Conservation (phyloP, 2,797 vertebrate species). For the Chrosomus eos region DNA sequence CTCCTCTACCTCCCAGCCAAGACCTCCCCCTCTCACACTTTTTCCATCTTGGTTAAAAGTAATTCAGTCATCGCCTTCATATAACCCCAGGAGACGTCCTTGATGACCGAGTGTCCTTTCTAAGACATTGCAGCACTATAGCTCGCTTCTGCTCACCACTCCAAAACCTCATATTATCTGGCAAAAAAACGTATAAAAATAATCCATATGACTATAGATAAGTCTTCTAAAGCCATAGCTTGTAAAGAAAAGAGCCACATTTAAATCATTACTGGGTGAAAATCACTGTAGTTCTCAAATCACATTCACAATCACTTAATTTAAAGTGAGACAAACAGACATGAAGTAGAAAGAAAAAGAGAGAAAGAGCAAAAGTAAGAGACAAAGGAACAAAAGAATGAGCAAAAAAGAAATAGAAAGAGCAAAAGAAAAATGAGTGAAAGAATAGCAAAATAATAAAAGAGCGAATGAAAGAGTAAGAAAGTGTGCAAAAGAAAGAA, state of each 20-base stretch:
- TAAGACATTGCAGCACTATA: neutral
- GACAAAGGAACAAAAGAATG: neutral
- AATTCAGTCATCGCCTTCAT: neutral
- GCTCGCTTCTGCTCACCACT: neutral
- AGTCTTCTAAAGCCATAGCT: too few relatives aligned
- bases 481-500: too few relatives aligned
- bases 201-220: neutral
- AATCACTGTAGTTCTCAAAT: neutral
- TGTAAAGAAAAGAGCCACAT: too few relatives aligned
- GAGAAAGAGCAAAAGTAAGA: neutral
- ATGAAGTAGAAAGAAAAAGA: neutral
- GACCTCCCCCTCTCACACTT: neutral
- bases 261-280: too few relatives aligned
- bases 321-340: neutral
- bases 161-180: neutral
- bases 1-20: neutral
- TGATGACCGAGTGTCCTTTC: conserved; percentile 5
- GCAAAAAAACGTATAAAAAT: neutral
- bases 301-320: neutral
- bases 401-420: neutral
- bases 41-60: neutral
- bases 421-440: neutral
- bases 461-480: too few relatives aligned
- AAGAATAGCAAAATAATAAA: too few relatives aligned
- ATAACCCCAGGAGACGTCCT: conserved; percentile 12